A percentile compares a stretch with the other conserved stretches of the same genome.
Conservation (phyloP, 2,797 vertebrate genomes). For the Ceryle rudis region DNA sequence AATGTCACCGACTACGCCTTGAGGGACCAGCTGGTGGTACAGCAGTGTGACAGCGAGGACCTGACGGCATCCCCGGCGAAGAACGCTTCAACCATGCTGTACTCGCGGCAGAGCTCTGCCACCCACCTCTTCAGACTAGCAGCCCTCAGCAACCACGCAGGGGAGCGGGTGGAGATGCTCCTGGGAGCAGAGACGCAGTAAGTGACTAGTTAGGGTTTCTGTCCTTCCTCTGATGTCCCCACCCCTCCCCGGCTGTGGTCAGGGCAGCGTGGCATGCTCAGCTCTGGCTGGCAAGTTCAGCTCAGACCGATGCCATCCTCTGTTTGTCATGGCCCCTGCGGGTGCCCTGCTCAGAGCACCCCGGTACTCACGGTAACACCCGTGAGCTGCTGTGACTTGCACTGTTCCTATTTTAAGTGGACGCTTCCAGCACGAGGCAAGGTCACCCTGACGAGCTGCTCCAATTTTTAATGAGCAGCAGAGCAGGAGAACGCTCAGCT, state of each 20-base stretch:
- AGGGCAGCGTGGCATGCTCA: no score
- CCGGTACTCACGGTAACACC: background rate
- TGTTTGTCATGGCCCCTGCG: background rate
- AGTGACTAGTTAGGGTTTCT: conserved; percentile 58
- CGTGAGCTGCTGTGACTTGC: background rate
- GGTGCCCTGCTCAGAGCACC: background rate
- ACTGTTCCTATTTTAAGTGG: no score
- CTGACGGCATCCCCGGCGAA: conserved; percentile 83
- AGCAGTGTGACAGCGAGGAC: conserved; percentile 83
- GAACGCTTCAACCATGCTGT: conserved; percentile 82
- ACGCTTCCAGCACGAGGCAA: rapidly evolving
- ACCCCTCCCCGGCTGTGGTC: rapidly evolving
- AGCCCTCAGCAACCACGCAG: conserved; percentile 89
- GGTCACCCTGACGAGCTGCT: background rate
- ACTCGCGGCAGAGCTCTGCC: conserved; percentile 80
- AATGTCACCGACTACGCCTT: conserved; percentile 91
- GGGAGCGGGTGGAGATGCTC: conserved; percentile 88
- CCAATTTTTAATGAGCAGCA: background rate
- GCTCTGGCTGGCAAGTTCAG: background rate
- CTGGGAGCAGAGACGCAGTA: conserved; percentile 90
- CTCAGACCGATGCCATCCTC: background rate
- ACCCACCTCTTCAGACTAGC: conserved; percentile 87
- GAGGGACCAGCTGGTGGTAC: conserved; percentile 89
- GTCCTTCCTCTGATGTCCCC: background rate
- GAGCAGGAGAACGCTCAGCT: background rate